Percentiles rank a stretch among this genome's conserved stretches.
These are phyloP conservation scores for Tupiocoris notatus DNA, from an alignment of 2,888 invertebrate species.

Conservation along the genomic window DNA sequence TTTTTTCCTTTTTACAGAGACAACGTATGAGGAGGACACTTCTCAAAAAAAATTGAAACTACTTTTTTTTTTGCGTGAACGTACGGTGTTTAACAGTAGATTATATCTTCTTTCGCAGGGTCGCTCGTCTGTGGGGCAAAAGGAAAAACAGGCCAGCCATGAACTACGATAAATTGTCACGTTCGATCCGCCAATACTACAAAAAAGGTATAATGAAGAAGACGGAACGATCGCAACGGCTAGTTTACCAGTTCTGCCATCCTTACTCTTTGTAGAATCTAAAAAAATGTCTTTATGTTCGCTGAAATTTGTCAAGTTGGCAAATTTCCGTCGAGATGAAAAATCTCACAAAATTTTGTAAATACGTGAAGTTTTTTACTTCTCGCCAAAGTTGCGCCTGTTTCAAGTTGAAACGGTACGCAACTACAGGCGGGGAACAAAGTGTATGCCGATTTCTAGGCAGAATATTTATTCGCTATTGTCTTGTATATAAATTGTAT, in stretches of 20 bases:
- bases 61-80: neutral
- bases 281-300: constrained; percentile 15
- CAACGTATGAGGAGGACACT: no score
- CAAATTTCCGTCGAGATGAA: constrained; percentile 2
- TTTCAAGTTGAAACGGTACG: constrained; percentile 13
- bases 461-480: constrained; percentile 33
- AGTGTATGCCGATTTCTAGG: constrained; percentile 50
- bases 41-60: no score
- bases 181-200: constrained; percentile 97
- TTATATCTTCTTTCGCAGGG: constrained; percentile 53
- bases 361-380: constrained; percentile 37
- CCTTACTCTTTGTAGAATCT: constrained; percentile 78
- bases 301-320: constrained; percentile 29
- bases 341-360: constrained; percentile 34
- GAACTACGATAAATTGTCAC: constrained; percentile 98
- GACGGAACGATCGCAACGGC: constrained; percentile 93
- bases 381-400: constrained; percentile 26
- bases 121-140: constrained; percentile 97
- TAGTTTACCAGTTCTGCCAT: constrained; percentile 98
- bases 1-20: no score
- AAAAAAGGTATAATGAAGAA: constrained; percentile 99
- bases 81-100: neutral
- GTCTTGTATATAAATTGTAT: constrained; percentile 8
- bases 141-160: constrained; percentile 97
- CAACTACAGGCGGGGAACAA: constrained; percentile 44